Evolutionary conservation across 37 sponge, comb jelly and placozoan genomes (phyloP).

Genomic region (Geodia barretti): DNA sequence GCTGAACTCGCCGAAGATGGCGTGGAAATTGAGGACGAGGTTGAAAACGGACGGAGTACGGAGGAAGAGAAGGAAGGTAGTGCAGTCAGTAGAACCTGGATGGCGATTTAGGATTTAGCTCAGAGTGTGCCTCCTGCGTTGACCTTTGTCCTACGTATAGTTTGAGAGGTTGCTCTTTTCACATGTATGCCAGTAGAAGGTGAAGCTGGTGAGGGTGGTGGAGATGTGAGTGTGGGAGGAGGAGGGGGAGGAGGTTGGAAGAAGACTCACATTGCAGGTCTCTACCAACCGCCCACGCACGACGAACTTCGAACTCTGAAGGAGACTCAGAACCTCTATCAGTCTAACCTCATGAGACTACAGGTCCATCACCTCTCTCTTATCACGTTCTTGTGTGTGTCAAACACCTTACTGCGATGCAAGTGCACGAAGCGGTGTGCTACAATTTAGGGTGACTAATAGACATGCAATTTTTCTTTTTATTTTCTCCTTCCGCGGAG

Average conservation of each 20-base stretch:
- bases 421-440: background rate
- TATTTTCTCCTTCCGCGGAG: background rate
- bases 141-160: no score
- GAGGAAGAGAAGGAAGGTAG: constrained; percentile 33
- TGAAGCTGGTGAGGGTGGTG: constrained; percentile 2
- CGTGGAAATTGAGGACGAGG: constrained; percentile 38
- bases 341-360: constrained; percentile 78
- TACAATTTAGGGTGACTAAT: background rate
- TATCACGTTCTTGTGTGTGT: background rate
- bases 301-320: constrained; percentile 80
- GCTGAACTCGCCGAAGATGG: background rate
- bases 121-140: background rate
- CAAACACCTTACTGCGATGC: background rate
- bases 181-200: no score
- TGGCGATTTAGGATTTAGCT: background rate
- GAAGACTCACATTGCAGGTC: constrained; percentile 18
- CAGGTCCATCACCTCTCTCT: constrained; percentile 51
- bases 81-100: constrained; percentile 32
- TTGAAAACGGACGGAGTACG: constrained; percentile 13
- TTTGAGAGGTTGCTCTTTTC: no score
- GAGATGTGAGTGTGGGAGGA: constrained; percentile 5
- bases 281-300: constrained; percentile 82
- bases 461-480: background rate
- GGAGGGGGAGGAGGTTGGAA: background rate
- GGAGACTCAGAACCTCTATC: constrained; percentile 83